Conservation (phyloP, 2,113 vertebrate genomes). For the Paralichthys olivaceus region DNA sequence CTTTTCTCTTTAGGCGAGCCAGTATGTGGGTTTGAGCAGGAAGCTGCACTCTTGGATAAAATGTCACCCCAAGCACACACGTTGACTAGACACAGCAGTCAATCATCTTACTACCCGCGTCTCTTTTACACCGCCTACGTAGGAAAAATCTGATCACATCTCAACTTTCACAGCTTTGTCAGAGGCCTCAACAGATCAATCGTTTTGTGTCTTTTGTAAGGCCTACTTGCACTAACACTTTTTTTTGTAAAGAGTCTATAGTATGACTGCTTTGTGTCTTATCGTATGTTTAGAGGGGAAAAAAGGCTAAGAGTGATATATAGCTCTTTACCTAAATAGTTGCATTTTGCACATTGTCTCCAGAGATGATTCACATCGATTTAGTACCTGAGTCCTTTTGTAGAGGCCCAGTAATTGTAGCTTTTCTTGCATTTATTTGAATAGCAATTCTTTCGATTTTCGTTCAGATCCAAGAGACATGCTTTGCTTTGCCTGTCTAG, state of each 20-base stretch:
- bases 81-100: constrained; percentile 72
- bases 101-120: constrained; percentile 70
- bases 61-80: constrained; percentile 78
- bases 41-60: constrained; percentile 88
- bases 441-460: no score
- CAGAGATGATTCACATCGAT: no score
- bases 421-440: no score
- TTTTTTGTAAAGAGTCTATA: constrained; percentile 44
- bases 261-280: no score
- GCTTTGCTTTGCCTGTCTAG: no score
- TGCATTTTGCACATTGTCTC: no score
- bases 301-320: no score
- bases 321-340: no score
- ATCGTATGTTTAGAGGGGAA: no score
- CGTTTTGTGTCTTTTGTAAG: constrained; percentile 51
- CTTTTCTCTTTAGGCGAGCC: constrained; percentile 68
- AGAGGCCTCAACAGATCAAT: constrained; percentile 67
- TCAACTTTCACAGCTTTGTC: constrained; percentile 71
- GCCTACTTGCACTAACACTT: constrained; percentile 51
- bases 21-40: constrained; percentile 88
- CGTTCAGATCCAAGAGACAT: no score
- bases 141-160: constrained; percentile 91
- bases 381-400: no score
- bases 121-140: constrained; percentile 87
- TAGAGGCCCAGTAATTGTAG: no score